Conservation (phyloP, 2,888 invertebrate species). For the Apodemia zela region DNA sequence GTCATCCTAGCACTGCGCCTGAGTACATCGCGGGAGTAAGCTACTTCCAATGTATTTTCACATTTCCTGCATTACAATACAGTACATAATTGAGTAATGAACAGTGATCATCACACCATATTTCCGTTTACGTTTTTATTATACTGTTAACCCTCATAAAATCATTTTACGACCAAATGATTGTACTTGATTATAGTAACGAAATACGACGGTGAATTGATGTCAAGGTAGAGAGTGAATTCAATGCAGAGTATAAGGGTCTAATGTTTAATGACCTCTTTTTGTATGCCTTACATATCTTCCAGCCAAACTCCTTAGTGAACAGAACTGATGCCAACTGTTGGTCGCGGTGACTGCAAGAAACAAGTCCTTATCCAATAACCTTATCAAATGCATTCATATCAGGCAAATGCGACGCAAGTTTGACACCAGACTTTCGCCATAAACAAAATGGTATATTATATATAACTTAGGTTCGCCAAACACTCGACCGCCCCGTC, state of each 20-base stretch:
- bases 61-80: neutral
- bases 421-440: too few relatives aligned
- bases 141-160: slow-evolving; percentile 7
- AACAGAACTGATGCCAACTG: too few relatives aligned
- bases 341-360: too few relatives aligned
- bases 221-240: neutral
- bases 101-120: slow-evolving; percentile 6
- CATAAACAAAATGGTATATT: too few relatives aligned
- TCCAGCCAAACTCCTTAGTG: too few relatives aligned
- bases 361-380: too few relatives aligned
- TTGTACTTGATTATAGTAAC: slow-evolving; percentile 3
- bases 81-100: neutral
- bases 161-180: slow-evolving; percentile 8
- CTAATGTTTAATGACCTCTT: neutral
- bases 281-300: neutral
- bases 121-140: slow-evolving; percentile 7
- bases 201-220: neutral
- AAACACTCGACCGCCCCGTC: too few relatives aligned
- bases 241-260: neutral
- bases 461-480: too few relatives aligned
- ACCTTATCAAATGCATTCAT: too few relatives aligned
- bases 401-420: too few relatives aligned
- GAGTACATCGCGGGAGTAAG: neutral
- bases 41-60: neutral
- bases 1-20: too few relatives aligned